Evolutionary conservation across 2,888 invertebrate genomes (phyloP).

Genomic region (Philopedon plagiatum): DNA sequence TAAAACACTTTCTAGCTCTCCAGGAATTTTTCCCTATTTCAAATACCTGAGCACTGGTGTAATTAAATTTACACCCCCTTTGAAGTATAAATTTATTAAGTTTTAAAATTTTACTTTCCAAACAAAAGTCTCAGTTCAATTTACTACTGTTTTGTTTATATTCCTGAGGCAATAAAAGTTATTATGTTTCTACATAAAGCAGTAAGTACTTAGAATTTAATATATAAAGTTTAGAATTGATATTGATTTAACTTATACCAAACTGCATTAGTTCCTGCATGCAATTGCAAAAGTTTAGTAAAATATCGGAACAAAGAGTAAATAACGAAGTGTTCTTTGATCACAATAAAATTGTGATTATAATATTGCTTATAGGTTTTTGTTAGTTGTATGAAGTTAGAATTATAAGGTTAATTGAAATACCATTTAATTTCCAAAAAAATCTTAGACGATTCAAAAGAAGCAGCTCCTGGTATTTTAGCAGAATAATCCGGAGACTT

Average conservation of each 20-base stretch:
- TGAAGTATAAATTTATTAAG: too few species aligned
- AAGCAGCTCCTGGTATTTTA: too few species aligned
- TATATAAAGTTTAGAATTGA: conserved; percentile 9
- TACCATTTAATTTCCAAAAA: too few species aligned
- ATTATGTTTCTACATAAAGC: neutral
- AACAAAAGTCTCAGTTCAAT: neutral
- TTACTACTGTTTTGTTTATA: neutral
- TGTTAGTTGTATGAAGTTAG: too few species aligned
- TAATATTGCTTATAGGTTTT: too few species aligned
- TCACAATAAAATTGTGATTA: neutral
- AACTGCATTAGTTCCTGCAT: neutral
- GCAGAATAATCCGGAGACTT: too few species aligned
- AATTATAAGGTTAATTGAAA: too few species aligned
- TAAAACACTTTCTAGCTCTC: too few species aligned
- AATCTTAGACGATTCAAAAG: too few species aligned
- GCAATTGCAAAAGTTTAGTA: neutral
- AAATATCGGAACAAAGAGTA: neutral
- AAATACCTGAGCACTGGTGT: too few species aligned
- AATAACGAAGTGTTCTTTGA: neutral
- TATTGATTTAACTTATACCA: conserved; percentile 2
- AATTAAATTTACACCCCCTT: too few species aligned
- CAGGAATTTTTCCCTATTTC: too few species aligned
- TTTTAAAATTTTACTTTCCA: neutral
- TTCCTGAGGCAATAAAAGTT: neutral
- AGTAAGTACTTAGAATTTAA: neutral